phyloP scores from a whole-genome alignment of 2,113 vertebrate species.

The Notothenia rossii region DNA sequence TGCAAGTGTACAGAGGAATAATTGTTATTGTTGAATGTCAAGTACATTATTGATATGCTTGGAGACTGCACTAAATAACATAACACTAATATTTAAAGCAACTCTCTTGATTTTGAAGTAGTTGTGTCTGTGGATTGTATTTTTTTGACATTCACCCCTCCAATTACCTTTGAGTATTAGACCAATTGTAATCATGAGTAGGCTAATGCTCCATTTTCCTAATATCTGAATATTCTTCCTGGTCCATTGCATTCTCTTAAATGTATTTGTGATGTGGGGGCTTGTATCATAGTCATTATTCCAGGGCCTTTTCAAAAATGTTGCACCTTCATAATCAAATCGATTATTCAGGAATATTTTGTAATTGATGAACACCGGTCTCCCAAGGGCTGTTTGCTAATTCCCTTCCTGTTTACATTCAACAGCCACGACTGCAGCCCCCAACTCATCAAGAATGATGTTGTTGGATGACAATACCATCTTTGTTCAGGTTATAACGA shows the following conservation, averaged over 20 bases:
- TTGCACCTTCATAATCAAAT: not conserved
- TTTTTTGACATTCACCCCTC: not conserved
- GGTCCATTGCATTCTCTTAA: not conserved
- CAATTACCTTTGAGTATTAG: conserved; percentile 24
- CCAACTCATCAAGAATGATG: too few relatives aligned
- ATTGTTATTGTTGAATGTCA: conserved; percentile 1
- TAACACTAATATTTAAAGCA: not conserved
- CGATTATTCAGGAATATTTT: not conserved
- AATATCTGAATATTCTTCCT: not conserved
- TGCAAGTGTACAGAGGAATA: not conserved
- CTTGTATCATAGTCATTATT: not conserved
- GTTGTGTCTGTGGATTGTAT: not conserved
- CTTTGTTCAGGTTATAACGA: too few relatives aligned
- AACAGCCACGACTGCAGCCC: too few relatives aligned
- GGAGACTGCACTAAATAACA: not conserved
- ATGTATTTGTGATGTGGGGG: not conserved
- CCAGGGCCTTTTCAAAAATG: not conserved
- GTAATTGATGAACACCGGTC: not conserved
- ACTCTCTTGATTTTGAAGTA: conserved; percentile 4
- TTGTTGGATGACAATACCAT: too few relatives aligned
- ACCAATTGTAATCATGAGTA: conserved; percentile 29
- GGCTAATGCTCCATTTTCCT: not conserved
- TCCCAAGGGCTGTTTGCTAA: too few relatives aligned
- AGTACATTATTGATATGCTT: conserved; percentile 9
- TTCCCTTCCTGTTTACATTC: too few relatives aligned